A percentile compares a stretch with the other conserved stretches of the same genome.
Conservation (phyloP, 2,113 vertebrate genomes). For the Atrichornis clamosus region DNA sequence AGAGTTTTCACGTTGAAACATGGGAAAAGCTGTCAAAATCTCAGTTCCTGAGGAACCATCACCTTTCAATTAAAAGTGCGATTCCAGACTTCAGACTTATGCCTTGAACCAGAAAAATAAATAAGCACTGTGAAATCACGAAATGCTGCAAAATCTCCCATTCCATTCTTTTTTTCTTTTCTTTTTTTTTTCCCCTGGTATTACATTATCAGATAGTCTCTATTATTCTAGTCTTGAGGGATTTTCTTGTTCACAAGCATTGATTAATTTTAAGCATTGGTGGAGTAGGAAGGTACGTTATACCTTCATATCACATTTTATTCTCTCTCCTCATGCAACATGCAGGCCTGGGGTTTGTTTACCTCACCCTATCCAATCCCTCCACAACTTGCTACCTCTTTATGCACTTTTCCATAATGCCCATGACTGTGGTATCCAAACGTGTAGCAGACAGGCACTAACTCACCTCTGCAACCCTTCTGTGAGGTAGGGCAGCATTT, state of each 20-base stretch:
- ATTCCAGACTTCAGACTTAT: accelerated
- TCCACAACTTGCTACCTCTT: background rate
- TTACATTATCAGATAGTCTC: background rate
- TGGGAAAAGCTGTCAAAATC: background rate
- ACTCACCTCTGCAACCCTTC: background rate
- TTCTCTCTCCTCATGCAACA: background rate
- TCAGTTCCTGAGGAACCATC: background rate
- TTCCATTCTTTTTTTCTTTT: background rate
- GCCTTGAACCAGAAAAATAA: background rate
- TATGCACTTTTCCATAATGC: background rate
- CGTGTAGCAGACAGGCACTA: background rate
- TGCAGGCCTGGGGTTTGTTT: background rate
- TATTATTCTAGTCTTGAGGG: background rate
- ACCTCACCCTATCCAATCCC: background rate
- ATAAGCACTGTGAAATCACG: accelerated
- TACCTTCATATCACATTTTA: background rate
- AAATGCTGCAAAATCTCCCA: background rate
- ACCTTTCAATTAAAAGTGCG: background rate
- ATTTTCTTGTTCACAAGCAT: background rate
- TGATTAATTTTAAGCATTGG: background rate
- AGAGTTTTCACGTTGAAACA: accelerated
- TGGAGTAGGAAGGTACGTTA: background rate
- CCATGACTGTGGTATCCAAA: background rate
- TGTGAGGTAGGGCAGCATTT: background rate
- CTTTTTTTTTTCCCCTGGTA: background rate